Percentiles rank a stretch among this genome's conserved stretches.
These are phyloP conservation scores for Momotus momota DNA, from an alignment of 2,797 vertebrate species.

Conservation along the genomic window DNA sequence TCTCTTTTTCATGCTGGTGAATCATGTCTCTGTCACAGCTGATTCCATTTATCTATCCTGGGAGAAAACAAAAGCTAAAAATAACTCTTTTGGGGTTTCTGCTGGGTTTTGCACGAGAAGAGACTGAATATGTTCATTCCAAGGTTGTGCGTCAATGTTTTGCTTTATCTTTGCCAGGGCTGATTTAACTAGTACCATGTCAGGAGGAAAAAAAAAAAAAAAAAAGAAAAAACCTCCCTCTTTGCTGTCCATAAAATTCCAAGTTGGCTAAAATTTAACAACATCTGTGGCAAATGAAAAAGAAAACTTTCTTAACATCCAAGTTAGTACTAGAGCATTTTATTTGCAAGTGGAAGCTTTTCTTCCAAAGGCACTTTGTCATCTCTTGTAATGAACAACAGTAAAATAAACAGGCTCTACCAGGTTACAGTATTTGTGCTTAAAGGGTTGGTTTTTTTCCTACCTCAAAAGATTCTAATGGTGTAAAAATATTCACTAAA, in stretches of 20 bases:
- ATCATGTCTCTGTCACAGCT: constrained; percentile 68
- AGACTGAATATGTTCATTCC: constrained; percentile 49
- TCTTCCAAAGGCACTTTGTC: neutral
- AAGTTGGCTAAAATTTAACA: constrained; percentile 37
- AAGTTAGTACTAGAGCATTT: neutral
- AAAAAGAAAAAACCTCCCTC: neutral
- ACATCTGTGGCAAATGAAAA: constrained; percentile 18
- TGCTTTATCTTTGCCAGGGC: constrained; percentile 42
- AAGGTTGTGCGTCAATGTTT: constrained; percentile 47
- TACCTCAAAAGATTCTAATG: neutral
- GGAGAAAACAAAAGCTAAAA: constrained; percentile 71
- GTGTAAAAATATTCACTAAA: neutral
- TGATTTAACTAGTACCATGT: constrained; percentile 35
- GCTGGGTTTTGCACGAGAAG: constrained; percentile 51
- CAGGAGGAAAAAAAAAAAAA: neutral
- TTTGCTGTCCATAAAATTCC: constrained; percentile 19
- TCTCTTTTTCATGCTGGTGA: constrained; percentile 53
- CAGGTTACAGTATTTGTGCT: neutral
- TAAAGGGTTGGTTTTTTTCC: accelerated
- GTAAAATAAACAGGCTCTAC: neutral
- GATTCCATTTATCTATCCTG: constrained; percentile 69
- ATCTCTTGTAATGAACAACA: neutral
- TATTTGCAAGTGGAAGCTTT: neutral
- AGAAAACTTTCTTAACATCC: neutral
- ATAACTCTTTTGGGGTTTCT: constrained; percentile 63